Evolutionary conservation across 2,888 invertebrate species (phyloP).

Genomic region (Hermaeophaga mercurialis): DNA sequence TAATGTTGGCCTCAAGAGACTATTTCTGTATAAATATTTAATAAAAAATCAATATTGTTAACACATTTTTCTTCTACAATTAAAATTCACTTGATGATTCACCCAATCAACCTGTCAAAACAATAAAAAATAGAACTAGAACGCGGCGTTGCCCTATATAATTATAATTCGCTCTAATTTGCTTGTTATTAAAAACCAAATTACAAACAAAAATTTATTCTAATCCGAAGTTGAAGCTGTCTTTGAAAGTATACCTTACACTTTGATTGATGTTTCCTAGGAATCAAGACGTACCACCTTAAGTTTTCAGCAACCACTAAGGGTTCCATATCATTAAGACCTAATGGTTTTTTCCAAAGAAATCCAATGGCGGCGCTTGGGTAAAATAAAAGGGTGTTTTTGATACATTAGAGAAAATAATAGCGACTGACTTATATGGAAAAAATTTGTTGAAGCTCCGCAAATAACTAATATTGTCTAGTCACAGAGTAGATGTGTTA

Average conservation of each 20-base stretch:
- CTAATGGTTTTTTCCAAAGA: slow-evolving; percentile 26
- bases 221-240: slow-evolving; percentile 53
- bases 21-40: too few relatives aligned
- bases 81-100: too few relatives aligned
- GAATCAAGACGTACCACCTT: slow-evolving; percentile 39
- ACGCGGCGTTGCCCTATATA: not conserved
- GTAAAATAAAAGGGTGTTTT: too few relatives aligned
- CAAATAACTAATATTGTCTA: too few relatives aligned
- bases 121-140: not conserved
- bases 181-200: slow-evolving; percentile 33
- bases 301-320: slow-evolving; percentile 36
- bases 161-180: slow-evolving; percentile 32
- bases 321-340: slow-evolving; percentile 16
- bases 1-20: too few relatives aligned
- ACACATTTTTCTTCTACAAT: too few relatives aligned
- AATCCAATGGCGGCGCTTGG: slow-evolving; percentile 28
- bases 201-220: slow-evolving; percentile 44
- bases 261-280: slow-evolving; percentile 53
- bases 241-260: slow-evolving; percentile 54
- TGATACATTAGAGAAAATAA: too few relatives aligned
- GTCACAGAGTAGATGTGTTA: too few relatives aligned
- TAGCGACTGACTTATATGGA: too few relatives aligned
- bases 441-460: too few relatives aligned
- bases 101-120: not conserved
- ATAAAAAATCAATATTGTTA: too few relatives aligned